phyloP scores from a whole-genome alignment of 2,113 vertebrate genomes.

The Dermatemys mawii region DNA sequence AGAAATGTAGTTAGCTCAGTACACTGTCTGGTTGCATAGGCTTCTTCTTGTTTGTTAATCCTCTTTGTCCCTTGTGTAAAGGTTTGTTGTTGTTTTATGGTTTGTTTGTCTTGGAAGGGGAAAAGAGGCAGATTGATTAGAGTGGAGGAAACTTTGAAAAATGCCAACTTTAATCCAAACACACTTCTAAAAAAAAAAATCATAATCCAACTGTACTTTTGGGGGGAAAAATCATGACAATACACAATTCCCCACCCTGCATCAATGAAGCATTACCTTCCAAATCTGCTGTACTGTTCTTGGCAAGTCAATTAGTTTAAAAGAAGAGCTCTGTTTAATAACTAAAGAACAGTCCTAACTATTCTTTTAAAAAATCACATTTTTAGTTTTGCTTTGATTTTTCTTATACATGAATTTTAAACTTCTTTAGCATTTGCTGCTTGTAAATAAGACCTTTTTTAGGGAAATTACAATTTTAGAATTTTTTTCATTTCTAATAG shows the following conservation, averaged over 20 bases:
- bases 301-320: background rate
- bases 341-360: background rate
- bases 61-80: accelerated
- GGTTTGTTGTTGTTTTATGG: background rate
- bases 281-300: background rate
- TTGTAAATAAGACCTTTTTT: background rate
- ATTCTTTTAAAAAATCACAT: background rate
- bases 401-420: background rate
- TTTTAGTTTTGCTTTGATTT: background rate
- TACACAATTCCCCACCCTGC: background rate
- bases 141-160: background rate
- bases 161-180: background rate
- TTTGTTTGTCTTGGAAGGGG: background rate
- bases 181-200: background rate
- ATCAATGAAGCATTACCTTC: background rate
- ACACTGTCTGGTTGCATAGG: accelerated
- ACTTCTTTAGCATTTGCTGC: background rate
- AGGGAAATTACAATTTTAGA: background rate
- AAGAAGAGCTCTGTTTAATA: background rate
- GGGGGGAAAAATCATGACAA: background rate
- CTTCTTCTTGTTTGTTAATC: background rate
- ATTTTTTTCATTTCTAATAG: background rate
- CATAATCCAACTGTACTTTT: background rate
- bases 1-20: background rate
- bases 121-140: background rate